Conservation (phyloP, 2,888 invertebrate genomes). For the Nomada lathburiana region DNA sequence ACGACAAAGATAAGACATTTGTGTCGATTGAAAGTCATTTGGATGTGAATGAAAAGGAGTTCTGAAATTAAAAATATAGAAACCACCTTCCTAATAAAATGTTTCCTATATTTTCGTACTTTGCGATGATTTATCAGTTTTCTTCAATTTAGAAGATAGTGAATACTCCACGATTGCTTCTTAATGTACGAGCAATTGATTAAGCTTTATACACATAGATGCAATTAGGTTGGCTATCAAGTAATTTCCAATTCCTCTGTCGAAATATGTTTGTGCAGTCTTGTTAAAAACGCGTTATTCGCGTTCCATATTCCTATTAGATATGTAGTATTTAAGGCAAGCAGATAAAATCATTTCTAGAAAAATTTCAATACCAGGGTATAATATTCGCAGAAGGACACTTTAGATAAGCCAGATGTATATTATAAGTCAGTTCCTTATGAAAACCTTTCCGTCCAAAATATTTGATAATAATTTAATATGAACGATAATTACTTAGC, state of each 20-base stretch:
- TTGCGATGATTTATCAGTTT: neutral
- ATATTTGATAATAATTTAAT: constrained; percentile 21
- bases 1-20: too few species aligned
- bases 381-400: neutral
- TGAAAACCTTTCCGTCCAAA: constrained; percentile 43
- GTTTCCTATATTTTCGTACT: constrained; percentile 9
- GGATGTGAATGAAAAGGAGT: too few species aligned
- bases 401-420: neutral
- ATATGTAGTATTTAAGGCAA: too few species aligned
- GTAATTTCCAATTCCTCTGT: constrained; percentile 24
- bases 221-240: constrained; percentile 5
- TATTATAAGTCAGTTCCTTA: constrained; percentile 17
- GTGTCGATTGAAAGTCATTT: too few species aligned
- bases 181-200: neutral
- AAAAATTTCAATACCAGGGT: too few species aligned
- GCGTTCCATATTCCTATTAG: neutral
- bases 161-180: neutral
- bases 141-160: neutral
- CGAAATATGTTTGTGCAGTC: neutral
- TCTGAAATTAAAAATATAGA: too few species aligned
- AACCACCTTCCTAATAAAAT: too few species aligned
- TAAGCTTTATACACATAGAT: neutral
- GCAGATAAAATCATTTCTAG: neutral
- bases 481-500: constrained; percentile 8
- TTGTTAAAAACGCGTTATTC: neutral